These are phyloP conservation scores for Arnoldichthys spilopterus DNA, from an alignment of 2,797 vertebrate species.

Conservation along the genomic window DNA sequence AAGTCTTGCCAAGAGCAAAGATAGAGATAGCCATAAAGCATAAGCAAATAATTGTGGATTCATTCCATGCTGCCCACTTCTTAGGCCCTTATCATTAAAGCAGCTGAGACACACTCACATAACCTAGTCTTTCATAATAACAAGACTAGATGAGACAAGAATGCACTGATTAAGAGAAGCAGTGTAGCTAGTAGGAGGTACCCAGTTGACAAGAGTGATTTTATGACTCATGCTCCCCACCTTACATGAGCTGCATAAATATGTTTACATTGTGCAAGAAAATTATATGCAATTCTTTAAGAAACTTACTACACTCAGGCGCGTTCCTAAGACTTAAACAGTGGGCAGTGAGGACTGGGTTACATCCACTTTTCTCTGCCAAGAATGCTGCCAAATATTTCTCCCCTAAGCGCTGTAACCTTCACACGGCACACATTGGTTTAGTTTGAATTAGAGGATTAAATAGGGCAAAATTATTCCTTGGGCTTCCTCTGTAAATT, in stretches of 20 bases:
- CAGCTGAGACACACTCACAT: not conserved
- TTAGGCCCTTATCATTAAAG: conserved; percentile 5
- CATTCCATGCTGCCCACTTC: conserved; percentile 1
- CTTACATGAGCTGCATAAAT: not conserved
- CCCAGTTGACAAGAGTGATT: not conserved
- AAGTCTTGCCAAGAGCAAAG: conserved; percentile 24
- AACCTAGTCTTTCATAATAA: conserved; percentile 10
- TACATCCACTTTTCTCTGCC: conserved; percentile 15
- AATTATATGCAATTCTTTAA: conserved; percentile 23
- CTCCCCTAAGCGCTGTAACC: conserved; percentile 20
- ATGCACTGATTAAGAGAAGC: conserved; percentile 7
- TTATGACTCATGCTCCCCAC: conserved; percentile 1
- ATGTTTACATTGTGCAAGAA: conserved; percentile 13
- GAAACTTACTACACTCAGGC: conserved; percentile 17
- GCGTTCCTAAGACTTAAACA: conserved; percentile 7
- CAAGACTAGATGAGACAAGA: conserved; percentile 3
- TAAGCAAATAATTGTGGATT: conserved; percentile 30
- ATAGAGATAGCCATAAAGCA: conserved; percentile 14
- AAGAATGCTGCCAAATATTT: conserved; percentile 16
- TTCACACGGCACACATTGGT: conserved; percentile 15
- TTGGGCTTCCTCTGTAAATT: conserved; percentile 24
- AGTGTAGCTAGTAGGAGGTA: not conserved
- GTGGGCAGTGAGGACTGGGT: conserved; percentile 9
- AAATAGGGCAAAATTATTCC: conserved; percentile 12
- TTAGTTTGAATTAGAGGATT: conserved; percentile 33